Evolutionary conservation across 2,797 vertebrate genomes (phyloP).

Genomic region (Lophotriccus pileatus): DNA sequence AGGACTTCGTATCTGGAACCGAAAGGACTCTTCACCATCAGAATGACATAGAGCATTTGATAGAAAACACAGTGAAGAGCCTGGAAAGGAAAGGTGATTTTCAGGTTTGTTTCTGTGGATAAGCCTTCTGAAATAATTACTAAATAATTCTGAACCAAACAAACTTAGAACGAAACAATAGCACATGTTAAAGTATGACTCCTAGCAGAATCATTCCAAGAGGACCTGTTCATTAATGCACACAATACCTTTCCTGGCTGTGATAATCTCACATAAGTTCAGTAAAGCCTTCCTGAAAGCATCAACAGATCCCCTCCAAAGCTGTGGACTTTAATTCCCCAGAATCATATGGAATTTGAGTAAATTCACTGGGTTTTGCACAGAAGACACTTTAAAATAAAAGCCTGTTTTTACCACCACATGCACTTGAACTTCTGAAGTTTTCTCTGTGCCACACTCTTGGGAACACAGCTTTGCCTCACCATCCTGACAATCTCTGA

Average conservation of each 20-base stretch:
- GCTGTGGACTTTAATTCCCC: neutral
- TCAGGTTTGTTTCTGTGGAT: neutral
- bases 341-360: neutral
- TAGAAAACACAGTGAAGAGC: slow-evolving; percentile 81
- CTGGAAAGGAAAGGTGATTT: slow-evolving; percentile 65
- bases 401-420: fast-evolving
- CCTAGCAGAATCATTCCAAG: neutral
- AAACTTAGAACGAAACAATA: neutral
- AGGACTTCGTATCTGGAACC: slow-evolving; percentile 63
- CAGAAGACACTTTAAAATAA: neutral
- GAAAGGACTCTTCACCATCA: slow-evolving; percentile 83
- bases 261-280: neutral
- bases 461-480: neutral
- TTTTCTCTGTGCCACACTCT: neutral
- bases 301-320: neutral
- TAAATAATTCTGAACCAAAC: neutral
- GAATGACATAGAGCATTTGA: slow-evolving; percentile 81
- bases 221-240: neutral
- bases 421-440: neutral
- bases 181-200: neutral
- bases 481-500: neutral
- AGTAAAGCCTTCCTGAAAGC: neutral
- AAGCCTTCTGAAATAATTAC: neutral
- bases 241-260: neutral
- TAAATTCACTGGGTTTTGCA: neutral